These are phyloP conservation scores for Tychaedon coryphoeus DNA, from an alignment of 2,113 vertebrate genomes.

Conservation along the genomic window DNA sequence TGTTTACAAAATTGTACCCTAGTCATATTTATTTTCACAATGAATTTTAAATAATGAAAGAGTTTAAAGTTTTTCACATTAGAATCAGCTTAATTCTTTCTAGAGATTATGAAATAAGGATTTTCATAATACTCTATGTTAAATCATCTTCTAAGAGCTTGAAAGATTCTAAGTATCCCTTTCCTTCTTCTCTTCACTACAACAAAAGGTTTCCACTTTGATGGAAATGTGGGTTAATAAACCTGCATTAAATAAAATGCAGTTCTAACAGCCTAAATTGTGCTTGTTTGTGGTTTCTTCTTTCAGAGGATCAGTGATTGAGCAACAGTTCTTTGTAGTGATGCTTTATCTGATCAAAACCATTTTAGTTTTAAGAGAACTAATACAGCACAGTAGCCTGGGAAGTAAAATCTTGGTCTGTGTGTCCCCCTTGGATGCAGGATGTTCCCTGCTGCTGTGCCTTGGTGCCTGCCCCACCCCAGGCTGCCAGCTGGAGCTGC, in stretches of 20 bases:
- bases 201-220: background rate
- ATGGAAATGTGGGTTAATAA: constrained; percentile 32
- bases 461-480: background rate
- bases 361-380: background rate
- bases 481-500: background rate
- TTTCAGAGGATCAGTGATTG: background rate
- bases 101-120: background rate
- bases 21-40: background rate
- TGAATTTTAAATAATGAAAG: background rate
- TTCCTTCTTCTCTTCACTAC: background rate
- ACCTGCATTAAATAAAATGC: background rate
- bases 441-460: background rate
- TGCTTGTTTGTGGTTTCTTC: background rate
- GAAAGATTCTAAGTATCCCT: background rate
- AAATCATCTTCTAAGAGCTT: background rate
- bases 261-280: background rate
- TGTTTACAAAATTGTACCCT: background rate
- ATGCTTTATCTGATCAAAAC: background rate
- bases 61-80: background rate
- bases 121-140: background rate
- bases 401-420: background rate
- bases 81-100: background rate
- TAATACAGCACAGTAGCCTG: background rate
- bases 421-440: background rate
- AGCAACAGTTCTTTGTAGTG: background rate